Evolutionary conservation across 1,140 invertebrate species (phyloP), one percentile per base, ranked within the genome.

Genomic region (Musca domestica): DNA sequence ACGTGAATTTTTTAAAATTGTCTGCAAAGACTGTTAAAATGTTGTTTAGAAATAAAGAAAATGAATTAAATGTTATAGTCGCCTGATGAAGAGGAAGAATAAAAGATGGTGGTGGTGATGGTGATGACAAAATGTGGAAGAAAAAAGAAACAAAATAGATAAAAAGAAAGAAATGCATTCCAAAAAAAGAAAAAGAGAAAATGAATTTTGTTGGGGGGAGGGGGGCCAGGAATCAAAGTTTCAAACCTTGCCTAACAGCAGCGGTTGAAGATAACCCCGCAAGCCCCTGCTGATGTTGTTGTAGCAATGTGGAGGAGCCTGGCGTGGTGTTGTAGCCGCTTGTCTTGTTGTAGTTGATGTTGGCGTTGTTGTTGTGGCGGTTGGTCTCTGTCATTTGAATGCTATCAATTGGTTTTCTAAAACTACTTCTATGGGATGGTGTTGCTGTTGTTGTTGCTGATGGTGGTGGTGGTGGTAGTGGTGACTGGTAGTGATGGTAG

Each of bases 201-300:
- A 51, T 7, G 22, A 51, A 22, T 51, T n/a, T n/a, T n/a, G n/a
- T n/a, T n/a, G n/a, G 49, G n/a, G 3, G 12, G n/a, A 64, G 20
- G 34, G 22, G 23, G 54, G 54, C 25, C 15, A 41, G 10, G 56
- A 61, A 17, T n/a, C 25, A 58, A 15, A 23, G 66, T 49, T 34
- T 76, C 80, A 81, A 81, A 81, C 80, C 80, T 81, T 81, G 80
- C 75, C 79, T 78, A 74, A 76, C 79, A 71, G 80, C 80, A 34
- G 27, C 34, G 66, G 72, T 68, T 72, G 73, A 72, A 67, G 70
- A 23, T 46, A 61, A 61, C 17, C 56, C 56, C 19, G 56, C 10
- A 54, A 72, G 69, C 67, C 64, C 66, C 71, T 25, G 56, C 15
- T 61, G 56, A 27, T 61, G 56, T 14, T 27, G 56, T n/a, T 10